phyloP scores from a whole-genome alignment of 1,140 invertebrate genomes.

The Probaryconus sp. region DNA sequence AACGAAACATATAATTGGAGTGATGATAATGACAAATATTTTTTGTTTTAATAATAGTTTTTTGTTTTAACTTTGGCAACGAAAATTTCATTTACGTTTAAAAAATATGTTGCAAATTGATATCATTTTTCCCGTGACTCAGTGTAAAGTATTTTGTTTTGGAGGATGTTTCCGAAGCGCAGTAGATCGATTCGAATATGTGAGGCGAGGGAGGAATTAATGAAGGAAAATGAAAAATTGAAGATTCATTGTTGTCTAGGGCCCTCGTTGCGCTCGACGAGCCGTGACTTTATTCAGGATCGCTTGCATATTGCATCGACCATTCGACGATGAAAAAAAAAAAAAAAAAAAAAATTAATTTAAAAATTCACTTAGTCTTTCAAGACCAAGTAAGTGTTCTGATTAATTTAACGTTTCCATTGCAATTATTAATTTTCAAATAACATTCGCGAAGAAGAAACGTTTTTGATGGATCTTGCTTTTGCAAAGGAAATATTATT shows the following conservation, averaged over 20 bases:
- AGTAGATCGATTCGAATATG: slow-evolving; percentile 33
- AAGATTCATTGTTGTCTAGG: slow-evolving; percentile 68
- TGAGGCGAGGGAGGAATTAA: slow-evolving; percentile 38
- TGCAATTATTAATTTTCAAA: slow-evolving; percentile 8
- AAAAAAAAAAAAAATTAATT: slow-evolving; percentile 45
- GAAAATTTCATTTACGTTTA: too few species aligned
- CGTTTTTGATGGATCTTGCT: too few species aligned
- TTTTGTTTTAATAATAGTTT: not conserved
- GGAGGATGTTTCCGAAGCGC: slow-evolving; percentile 16
- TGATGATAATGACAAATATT: not conserved
- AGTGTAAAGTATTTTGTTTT: slow-evolving; percentile 25
- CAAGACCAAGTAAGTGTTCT: not conserved
- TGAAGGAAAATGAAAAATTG: slow-evolving; percentile 61
- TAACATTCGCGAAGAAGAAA: not conserved
- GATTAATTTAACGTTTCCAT: slow-evolving; percentile 25
- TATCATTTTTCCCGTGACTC: slow-evolving; percentile 2
- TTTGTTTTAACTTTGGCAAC: not conserved
- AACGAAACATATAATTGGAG: too few species aligned
- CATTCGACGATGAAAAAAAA: slow-evolving; percentile 22
- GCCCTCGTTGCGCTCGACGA: slow-evolving; percentile 63
- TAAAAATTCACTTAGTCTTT: slow-evolving; percentile 39
- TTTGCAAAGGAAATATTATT: too few species aligned
- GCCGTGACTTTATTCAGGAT: slow-evolving; percentile 59
- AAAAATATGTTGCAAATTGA: not conserved
- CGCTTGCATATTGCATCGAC: slow-evolving; percentile 42